phyloP scores from a whole-genome alignment of 2,113 vertebrate genomes.

The Microtus montanus region DNA sequence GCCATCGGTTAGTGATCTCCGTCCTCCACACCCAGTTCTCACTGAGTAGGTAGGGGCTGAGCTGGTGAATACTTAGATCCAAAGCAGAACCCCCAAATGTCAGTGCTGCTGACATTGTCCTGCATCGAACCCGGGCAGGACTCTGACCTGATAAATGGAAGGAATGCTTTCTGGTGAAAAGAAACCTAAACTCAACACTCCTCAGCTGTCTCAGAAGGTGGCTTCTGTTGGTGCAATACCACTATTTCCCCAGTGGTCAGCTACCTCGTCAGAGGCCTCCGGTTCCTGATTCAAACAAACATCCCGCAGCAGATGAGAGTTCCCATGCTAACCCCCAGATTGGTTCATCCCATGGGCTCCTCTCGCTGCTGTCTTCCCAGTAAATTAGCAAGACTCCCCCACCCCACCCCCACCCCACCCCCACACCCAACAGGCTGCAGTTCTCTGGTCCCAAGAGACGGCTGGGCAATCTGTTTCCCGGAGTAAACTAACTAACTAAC shows the following conservation, averaged over 20 bases:
- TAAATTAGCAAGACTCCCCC: neutral
- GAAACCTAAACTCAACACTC: neutral
- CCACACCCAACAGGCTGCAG: too few species aligned
- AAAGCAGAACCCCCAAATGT: neutral
- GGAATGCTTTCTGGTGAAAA: neutral
- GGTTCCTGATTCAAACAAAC: neutral
- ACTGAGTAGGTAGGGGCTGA: too few species aligned
- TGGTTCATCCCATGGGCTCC: neutral
- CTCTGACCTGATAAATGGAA: neutral
- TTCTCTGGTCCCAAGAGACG: too few species aligned
- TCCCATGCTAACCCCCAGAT: neutral
- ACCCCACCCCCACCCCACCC: too few species aligned
- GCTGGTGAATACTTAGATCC: neutral
- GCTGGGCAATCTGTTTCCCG: too few species aligned
- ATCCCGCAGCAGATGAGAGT: neutral
- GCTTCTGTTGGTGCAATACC: neutral
- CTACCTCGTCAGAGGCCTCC: neutral
- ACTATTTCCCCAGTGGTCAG: neutral
- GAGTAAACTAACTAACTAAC: too few species aligned
- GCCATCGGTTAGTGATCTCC: fast-evolving
- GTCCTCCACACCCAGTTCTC: neutral
- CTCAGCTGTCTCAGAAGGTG: neutral
- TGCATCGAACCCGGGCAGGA: neutral
- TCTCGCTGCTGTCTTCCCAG: neutral
- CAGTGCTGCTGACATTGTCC: neutral